These are phyloP conservation scores for Drosophila biarmipes DNA, from an alignment of 1,140 invertebrate species.

Conservation along the genomic window DNA sequence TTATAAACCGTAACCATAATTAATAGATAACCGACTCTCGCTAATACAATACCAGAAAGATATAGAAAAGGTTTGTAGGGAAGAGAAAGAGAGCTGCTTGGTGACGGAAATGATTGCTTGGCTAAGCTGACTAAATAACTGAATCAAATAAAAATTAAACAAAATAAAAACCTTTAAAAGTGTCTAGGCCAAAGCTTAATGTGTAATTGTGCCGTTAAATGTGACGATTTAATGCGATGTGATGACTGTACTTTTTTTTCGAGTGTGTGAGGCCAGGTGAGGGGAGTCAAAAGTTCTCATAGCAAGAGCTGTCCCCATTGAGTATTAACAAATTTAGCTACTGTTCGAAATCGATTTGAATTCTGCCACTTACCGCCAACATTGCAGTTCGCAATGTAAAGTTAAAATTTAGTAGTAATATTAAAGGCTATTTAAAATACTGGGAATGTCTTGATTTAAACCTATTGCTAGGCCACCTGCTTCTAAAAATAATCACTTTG, in stretches of 20 bases:
- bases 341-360: slow-evolving; percentile 30
- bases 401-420: slow-evolving; percentile 56
- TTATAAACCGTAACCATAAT: slow-evolving; percentile 75
- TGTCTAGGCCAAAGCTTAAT: slow-evolving; percentile 68
- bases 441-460: background rate
- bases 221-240: slow-evolving; percentile 37
- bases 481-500: slow-evolving; percentile 22
- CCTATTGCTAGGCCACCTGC: slow-evolving; percentile 22
- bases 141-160: slow-evolving; percentile 31
- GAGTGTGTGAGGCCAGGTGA: slow-evolving; percentile 28
- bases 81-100: slow-evolving; percentile 49
- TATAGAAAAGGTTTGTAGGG: slow-evolving; percentile 25
- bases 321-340: slow-evolving; percentile 34
- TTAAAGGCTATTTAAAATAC: slow-evolving; percentile 20
- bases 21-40: slow-evolving; percentile 54
- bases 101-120: slow-evolving; percentile 51
- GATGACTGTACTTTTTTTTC: slow-evolving; percentile 52
- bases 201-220: slow-evolving; percentile 48
- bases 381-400: slow-evolving; percentile 80
- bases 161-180: slow-evolving; percentile 34
- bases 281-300: slow-evolving; percentile 62
- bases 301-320: slow-evolving; percentile 62
- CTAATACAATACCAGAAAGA: slow-evolving; percentile 55
- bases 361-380: slow-evolving; percentile 77
- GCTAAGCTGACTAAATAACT: slow-evolving; percentile 62